phyloP scores from a whole-genome alignment of 2,113 vertebrate genomes.

The Menidia beryllina region DNA sequence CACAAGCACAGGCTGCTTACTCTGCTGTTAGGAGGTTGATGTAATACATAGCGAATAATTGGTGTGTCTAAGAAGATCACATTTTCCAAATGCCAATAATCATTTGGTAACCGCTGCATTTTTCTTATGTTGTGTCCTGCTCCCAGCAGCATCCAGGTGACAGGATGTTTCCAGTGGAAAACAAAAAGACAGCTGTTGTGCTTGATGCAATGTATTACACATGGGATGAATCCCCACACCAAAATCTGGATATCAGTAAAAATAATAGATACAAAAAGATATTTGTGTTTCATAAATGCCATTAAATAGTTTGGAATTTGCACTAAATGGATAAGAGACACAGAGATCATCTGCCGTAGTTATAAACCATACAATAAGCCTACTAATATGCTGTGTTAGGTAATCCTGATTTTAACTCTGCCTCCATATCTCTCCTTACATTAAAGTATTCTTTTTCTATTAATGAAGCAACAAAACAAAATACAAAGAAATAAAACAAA shows the following conservation, averaged over 20 bases:
- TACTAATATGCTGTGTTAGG: not conserved
- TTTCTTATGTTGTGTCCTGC: not conserved
- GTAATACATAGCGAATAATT: no score
- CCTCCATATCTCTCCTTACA: not conserved
- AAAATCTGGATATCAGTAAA: not conserved
- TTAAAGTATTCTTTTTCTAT: constrained; percentile 11
- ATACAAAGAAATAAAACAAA: constrained; percentile 32
- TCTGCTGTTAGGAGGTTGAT: no score
- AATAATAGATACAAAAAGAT: not conserved
- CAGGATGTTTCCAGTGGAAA: not conserved
- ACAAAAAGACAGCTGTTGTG: not conserved
- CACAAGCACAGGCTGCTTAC: no score
- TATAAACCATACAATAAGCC: not conserved
- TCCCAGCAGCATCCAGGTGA: no score
- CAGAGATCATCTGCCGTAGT: not conserved
- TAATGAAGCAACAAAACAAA: constrained; percentile 28
- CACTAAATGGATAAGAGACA: not conserved
- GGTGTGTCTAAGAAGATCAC: no score
- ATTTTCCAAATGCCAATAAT: no score
- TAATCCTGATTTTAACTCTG: constrained; percentile 3
- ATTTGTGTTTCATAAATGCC: not conserved
- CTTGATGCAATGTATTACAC: not conserved
- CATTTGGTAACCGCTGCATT: not conserved
- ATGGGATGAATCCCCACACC: not conserved
- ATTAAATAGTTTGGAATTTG: not conserved